Conservation (phyloP, 2,797 vertebrate genomes). For the Sebastes matsubarae region DNA sequence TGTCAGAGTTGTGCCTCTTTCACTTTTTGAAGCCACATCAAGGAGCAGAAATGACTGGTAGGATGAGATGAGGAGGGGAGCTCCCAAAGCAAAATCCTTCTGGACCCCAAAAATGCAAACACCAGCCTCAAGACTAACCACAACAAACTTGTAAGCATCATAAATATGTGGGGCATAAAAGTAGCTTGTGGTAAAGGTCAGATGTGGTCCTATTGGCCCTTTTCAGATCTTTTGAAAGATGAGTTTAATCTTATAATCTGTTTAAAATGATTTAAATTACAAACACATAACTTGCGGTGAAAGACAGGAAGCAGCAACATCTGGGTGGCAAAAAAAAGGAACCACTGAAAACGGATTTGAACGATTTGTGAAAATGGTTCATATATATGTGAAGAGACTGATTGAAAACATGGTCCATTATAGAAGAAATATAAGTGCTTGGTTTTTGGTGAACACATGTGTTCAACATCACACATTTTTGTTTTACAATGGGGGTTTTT, state of each 20-base stretch:
- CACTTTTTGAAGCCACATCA: background rate
- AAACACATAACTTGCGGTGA: background rate
- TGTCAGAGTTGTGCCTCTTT: no score
- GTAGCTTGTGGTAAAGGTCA: background rate
- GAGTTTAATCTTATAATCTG: background rate
- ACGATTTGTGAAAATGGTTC: background rate
- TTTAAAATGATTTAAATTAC: background rate
- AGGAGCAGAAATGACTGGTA: background rate
- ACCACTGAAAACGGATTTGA: background rate
- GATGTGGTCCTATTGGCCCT: conserved; percentile 2
- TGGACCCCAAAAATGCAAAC: background rate
- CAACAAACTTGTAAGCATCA: background rate
- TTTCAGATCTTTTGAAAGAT: background rate
- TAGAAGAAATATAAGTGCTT: background rate
- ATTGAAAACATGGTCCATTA: background rate
- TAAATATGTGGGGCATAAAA: background rate
- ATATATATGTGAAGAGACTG: background rate
- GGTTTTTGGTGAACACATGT: background rate
- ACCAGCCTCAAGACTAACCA: background rate
- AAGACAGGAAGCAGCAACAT: conserved; percentile 28
- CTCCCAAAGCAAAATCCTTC: background rate
- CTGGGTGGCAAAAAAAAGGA: background rate
- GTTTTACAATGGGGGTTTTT: background rate
- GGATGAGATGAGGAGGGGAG: background rate
- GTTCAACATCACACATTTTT: background rate